These are phyloP conservation scores for Galeruca laticollis DNA, from an alignment of 2,888 invertebrate species.

Conservation along the genomic window DNA sequence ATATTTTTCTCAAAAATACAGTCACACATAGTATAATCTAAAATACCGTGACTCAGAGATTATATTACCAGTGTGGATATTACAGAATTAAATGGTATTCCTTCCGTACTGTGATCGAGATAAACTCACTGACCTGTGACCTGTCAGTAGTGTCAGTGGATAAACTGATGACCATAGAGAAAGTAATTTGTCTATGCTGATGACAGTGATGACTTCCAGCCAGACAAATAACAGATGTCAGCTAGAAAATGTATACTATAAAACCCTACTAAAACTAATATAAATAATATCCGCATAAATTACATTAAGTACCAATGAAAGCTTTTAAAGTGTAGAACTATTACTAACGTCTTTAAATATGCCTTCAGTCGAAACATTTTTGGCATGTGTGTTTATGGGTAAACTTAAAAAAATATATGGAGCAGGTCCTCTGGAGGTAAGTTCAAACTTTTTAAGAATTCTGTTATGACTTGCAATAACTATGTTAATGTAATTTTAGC, in stretches of 20 bases:
- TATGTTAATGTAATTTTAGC: constrained; percentile 66
- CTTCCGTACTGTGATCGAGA: no score
- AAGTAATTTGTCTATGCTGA: no score
- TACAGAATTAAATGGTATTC: no score
- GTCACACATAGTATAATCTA: no score
- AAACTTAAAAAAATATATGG: constrained; percentile 79
- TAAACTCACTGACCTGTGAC: no score
- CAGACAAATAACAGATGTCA: background rate
- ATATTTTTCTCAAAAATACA: no score
- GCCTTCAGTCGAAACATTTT: constrained; percentile 68
- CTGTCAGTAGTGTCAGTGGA: no score
- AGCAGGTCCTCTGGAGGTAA: constrained; percentile 69
- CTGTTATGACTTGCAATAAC: constrained; percentile 9
- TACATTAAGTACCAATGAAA: constrained; percentile 18
- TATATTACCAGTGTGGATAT: no score
- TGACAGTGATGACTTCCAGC: background rate
- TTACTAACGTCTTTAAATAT: constrained; percentile 47
- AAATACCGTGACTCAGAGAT: no score
- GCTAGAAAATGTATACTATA: background rate
- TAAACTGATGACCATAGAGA: no score
- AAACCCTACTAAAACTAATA: background rate
- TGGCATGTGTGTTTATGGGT: constrained; percentile 79
- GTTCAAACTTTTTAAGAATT: background rate
- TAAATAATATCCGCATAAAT: background rate
- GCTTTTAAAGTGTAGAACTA: constrained; percentile 4